phyloP scores from a whole-genome alignment of 2,113 vertebrate genomes.

The Odocoileus hemionus region DNA sequence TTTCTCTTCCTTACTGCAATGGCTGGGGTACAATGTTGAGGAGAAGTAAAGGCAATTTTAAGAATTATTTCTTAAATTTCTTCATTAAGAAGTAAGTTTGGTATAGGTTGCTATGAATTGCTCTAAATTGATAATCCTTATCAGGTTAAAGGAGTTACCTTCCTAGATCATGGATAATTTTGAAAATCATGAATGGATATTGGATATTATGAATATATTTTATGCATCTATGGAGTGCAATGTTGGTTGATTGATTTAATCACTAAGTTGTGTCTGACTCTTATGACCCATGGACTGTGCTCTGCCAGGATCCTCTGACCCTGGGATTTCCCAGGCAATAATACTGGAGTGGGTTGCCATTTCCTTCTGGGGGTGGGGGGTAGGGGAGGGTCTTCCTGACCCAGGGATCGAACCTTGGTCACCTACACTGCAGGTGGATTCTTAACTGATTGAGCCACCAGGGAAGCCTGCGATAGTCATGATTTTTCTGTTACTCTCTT shows the following conservation, averaged over 20 bases:
- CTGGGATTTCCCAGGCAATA: background rate
- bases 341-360: background rate
- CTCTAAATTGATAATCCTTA: background rate
- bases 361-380: background rate
- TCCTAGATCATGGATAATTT: background rate
- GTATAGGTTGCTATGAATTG: background rate
- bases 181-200: background rate
- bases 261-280: background rate
- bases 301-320: background rate
- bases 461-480: background rate
- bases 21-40: background rate
- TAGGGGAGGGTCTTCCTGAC: background rate
- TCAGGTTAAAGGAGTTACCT: background rate
- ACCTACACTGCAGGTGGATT: background rate
- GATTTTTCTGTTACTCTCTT: background rate
- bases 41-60: background rate
- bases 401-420: background rate
- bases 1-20: background rate
- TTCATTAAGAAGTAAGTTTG: background rate
- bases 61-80: background rate
- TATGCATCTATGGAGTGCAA: rapidly evolving
- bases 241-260: background rate
- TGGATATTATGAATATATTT: constrained; percentile 3
- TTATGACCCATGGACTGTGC: background rate
- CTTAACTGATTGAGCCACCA: background rate